Evolutionary conservation across 2,888 invertebrate genomes (phyloP).

Genomic region (Microplitis deprimator): DNA sequence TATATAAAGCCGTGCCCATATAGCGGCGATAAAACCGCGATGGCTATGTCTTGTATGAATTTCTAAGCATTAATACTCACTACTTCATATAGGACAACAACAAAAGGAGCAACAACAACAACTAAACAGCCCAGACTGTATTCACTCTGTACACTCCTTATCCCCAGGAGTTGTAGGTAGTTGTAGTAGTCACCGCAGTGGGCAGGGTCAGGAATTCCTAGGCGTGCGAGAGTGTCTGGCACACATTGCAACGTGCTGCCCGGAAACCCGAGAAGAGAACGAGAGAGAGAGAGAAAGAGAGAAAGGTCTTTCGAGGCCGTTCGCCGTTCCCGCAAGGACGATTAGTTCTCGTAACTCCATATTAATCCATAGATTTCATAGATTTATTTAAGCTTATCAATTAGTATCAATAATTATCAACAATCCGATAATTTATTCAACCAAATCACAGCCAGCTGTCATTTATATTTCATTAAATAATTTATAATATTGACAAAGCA

Average conservation of each 20-base stretch:
- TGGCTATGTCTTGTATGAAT: conserved; percentile 11
- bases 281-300: conserved; percentile 14
- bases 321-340: conserved; percentile 64
- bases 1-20: conserved; percentile 53
- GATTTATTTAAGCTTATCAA: neutral
- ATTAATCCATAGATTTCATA: conserved; percentile 6
- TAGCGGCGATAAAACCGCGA: conserved; percentile 21
- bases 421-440: neutral
- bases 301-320: conserved; percentile 61
- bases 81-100: conserved; percentile 20
- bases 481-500: too few relatives aligned
- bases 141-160: conserved; percentile 17
- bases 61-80: conserved; percentile 37
- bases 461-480: too few relatives aligned
- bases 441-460: neutral
- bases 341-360: conserved; percentile 23
- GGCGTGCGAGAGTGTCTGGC: conserved; percentile 61
- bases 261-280: conserved; percentile 57
- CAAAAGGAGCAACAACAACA: neutral
- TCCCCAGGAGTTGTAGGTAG: conserved; percentile 34
- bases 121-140: neutral
- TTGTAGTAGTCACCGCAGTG: conserved; percentile 45
- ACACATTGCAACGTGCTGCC: conserved; percentile 58
- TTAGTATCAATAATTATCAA: neutral
- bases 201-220: conserved; percentile 66